Evolutionary conservation across 2,797 vertebrate species (phyloP).

Genomic region (Oryzias dopingdopingensis): DNA sequence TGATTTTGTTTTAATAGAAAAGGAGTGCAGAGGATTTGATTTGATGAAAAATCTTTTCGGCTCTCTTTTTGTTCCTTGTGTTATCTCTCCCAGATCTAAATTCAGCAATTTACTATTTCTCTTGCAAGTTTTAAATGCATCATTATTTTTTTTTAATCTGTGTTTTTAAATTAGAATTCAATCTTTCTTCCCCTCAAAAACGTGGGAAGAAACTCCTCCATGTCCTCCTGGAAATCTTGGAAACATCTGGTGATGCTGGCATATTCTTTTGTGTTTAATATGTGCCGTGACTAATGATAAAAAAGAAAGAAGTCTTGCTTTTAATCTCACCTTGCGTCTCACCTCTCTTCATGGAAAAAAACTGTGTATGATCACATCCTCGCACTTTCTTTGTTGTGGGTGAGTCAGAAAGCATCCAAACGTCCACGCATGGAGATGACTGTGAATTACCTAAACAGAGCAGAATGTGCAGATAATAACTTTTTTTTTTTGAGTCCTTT

Average conservation of each 20-base stretch:
- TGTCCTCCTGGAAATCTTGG: constrained; percentile 40
- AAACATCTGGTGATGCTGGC: constrained; percentile 54
- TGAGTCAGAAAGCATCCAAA: constrained; percentile 46
- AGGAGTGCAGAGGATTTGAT: neutral
- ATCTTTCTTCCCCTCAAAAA: no score
- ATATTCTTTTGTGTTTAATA: constrained; percentile 47
- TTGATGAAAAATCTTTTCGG: neutral
- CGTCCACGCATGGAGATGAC: constrained; percentile 23
- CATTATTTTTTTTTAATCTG: no score
- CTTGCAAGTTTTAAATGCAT: neutral
- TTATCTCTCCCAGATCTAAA: constrained; percentile 55
- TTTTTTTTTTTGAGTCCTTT: constrained; percentile 18
- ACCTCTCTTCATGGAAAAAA: constrained; percentile 33
- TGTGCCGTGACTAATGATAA: constrained; percentile 63
- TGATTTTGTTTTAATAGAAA: constrained; percentile 27
- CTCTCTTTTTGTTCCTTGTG: constrained; percentile 36
- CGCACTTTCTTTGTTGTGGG: constrained; percentile 29
- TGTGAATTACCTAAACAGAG: constrained; percentile 20
- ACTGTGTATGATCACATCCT: constrained; percentile 37
- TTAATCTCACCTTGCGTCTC: constrained; percentile 35
- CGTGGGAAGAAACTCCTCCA: constrained; percentile 16
- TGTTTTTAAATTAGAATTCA: no score
- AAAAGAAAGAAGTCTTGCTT: constrained; percentile 65
- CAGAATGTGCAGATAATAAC: constrained; percentile 20
- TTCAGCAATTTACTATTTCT: constrained; percentile 12